These are phyloP conservation scores for Proterorhinus semilunaris DNA, from an alignment of 2,113 vertebrate species.

Conservation along the genomic window DNA sequence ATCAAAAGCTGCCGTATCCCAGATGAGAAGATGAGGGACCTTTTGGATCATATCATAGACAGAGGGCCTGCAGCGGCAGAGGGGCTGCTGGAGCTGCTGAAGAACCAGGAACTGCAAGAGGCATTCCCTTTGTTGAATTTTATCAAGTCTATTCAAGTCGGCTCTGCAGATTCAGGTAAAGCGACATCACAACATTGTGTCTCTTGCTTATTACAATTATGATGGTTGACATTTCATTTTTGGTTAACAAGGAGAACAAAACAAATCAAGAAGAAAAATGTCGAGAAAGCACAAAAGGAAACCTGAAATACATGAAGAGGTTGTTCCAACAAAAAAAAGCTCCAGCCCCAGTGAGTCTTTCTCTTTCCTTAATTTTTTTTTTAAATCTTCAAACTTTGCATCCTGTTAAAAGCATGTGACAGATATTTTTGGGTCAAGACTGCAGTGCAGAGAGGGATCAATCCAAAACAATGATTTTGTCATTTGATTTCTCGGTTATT, in stretches of 20 bases:
- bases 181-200: neutral
- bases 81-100: slow-evolving; percentile 61
- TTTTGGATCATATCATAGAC: slow-evolving; percentile 70
- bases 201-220: neutral
- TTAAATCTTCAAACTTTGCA: no score
- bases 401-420: no score
- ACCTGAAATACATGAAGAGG: slow-evolving; percentile 11
- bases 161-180: slow-evolving; percentile 38
- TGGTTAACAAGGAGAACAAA: neutral
- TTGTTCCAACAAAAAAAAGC: slow-evolving; percentile 28
- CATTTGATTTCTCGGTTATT: no score
- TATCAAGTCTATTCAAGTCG: slow-evolving; percentile 37
- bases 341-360: slow-evolving; percentile 41
- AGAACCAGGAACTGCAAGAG: slow-evolving; percentile 47
- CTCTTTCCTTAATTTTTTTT: no score
- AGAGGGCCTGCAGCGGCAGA: slow-evolving; percentile 44
- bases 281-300: slow-evolving; percentile 11
- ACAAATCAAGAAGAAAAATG: slow-evolving; percentile 15
- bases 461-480: no score
- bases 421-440: neutral
- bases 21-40: slow-evolving; percentile 60
- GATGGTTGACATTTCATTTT: neutral
- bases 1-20: slow-evolving; percentile 55
- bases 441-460: no score
- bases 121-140: slow-evolving; percentile 65